Evolutionary conservation across 2,797 vertebrate genomes (phyloP).

Genomic region (Muscicapa comitata): DNA sequence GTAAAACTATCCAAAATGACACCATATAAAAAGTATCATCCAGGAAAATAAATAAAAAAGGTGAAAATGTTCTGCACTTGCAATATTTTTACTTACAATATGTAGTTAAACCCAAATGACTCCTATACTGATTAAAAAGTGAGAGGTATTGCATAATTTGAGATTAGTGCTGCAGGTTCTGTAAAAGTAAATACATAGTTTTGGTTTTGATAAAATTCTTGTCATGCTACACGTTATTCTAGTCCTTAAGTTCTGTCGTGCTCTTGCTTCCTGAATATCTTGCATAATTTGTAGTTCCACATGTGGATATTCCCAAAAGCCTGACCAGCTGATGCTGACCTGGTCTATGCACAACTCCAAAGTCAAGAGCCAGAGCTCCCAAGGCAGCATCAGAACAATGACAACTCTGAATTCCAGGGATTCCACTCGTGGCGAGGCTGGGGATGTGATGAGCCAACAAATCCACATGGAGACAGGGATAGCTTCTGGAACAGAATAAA

Average conservation of each 20-base stretch:
- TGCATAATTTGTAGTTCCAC: neutral
- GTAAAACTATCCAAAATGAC: neutral
- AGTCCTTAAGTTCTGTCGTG: neutral
- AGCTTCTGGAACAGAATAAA: neutral
- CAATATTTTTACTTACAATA: neutral
- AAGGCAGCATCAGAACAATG: neutral
- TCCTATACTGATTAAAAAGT: neutral
- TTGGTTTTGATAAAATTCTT: neutral
- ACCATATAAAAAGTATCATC: neutral
- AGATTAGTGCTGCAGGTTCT: neutral
- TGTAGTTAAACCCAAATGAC: neutral
- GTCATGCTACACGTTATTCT: neutral
- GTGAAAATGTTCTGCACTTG: neutral
- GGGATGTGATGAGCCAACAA: neutral
- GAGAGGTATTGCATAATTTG: neutral
- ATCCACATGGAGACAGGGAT: neutral
- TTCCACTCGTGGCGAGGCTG: neutral
- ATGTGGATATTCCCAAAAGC: neutral
- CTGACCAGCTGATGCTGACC: neutral
- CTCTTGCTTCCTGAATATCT: neutral
- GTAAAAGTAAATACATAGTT: neutral
- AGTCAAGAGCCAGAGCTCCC: neutral
- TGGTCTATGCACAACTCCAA: neutral
- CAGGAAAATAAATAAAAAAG: neutral
- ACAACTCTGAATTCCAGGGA: neutral